Evolutionary conservation across 2,797 vertebrate genomes (phyloP), one percentile per base, ranked within the genome.

Genomic region (Pseudochirops cupreus): DNA sequence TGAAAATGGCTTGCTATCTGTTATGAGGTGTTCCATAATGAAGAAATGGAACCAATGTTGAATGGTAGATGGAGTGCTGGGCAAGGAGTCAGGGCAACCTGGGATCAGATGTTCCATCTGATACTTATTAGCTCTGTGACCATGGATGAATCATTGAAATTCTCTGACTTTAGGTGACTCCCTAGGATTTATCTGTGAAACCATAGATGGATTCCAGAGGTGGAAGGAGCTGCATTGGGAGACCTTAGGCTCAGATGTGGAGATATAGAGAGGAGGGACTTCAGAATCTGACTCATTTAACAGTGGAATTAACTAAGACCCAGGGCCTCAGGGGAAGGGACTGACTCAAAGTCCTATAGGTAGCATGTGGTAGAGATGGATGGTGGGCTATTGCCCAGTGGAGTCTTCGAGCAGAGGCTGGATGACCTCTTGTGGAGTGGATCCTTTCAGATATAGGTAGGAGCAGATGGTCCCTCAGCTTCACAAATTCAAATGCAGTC

Each of bases 11-110:
- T 9, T 90, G 89, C 5, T 95, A 6, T 95, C 91, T 95, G 91
- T 95, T 62, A 96, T 57, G 92, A 95, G 94, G 31, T 33, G 93
- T 53, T 95, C 33, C 94, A 39, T 94, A 91, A 67, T 74, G 33
- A 1, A 93, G 90, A 28, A 82, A 91, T 50, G 74, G 74, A 87
- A 4, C 24, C 67, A 24, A 2, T 82, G n/a, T 82, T 82, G 62
- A 74, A 46, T 39, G 7, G 67, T 87, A 14, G 39, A 46, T 87
- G 21, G 74, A 82, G 5, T 26, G 74, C 74, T 24, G 74, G 74
- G n/a, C n/a, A 82, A 82, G 74, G 39, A 82, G 74, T 46, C 10
- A 50, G 74, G 39, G 21, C 10, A 87, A 16, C 74, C 39, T 50
- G 74, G 74, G 39, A 50, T 10, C 24, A 21, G n/a, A n/a, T 24